These are phyloP conservation scores for Chrysolina haemoptera DNA, from an alignment of 2,888 invertebrate genomes.

Conservation along the genomic window DNA sequence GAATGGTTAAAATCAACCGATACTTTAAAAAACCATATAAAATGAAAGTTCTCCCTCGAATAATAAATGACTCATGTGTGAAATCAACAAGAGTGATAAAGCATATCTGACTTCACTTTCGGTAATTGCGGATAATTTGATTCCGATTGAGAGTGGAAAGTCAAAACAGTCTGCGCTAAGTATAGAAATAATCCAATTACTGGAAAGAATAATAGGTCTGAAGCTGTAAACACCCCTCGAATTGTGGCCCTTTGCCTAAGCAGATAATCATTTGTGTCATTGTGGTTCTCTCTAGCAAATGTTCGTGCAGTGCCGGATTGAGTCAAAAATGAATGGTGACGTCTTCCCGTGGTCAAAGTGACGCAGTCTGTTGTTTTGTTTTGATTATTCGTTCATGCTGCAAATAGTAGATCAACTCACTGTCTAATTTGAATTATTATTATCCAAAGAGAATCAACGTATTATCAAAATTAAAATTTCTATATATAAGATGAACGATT, in stretches of 20 bases:
- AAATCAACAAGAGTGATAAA: slow-evolving; percentile 9
- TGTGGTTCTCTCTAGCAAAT: slow-evolving; percentile 53
- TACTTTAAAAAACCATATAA: too few relatives aligned
- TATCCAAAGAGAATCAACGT: too few relatives aligned
- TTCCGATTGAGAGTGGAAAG: slow-evolving; percentile 39
- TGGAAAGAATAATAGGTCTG: slow-evolving; percentile 43
- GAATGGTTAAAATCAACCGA: too few relatives aligned
- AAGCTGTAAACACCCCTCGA: slow-evolving; percentile 35
- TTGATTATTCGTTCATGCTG: not conserved
- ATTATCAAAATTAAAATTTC: too few relatives aligned
- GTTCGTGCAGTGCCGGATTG: slow-evolving; percentile 41
- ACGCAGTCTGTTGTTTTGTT: not conserved
- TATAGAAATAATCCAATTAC: slow-evolving; percentile 45
- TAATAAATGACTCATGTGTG: not conserved
- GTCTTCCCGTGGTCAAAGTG: not conserved
- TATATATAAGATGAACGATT: too few relatives aligned
- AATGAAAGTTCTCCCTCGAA: too few relatives aligned
- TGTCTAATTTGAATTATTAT: too few relatives aligned
- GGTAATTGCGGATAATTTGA: slow-evolving; percentile 41
- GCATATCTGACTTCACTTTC: slow-evolving; percentile 36
- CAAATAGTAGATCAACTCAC: not conserved
- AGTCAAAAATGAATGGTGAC: not conserved
- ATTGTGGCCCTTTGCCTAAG: slow-evolving; percentile 38
- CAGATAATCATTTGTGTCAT: slow-evolving; percentile 52
- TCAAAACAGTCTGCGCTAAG: slow-evolving; percentile 43